Evolutionary conservation across 2,113 vertebrate species (phyloP), one percentile per base, ranked within the genome.

Genomic region (Leucoraja erinaceus): DNA sequence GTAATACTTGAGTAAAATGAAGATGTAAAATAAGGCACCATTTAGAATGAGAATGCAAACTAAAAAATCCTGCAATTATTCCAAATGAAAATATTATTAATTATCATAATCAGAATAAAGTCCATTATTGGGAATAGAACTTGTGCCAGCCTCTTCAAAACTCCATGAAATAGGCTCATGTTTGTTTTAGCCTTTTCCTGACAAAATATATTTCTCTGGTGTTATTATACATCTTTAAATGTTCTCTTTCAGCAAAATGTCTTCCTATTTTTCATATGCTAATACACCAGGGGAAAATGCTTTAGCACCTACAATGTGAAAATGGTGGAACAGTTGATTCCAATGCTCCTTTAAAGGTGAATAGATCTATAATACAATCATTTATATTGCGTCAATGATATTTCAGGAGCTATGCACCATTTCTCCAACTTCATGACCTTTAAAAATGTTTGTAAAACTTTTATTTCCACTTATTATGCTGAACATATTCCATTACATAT

Each of bases 401-500:
- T 99, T 99, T 99, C 98, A 97, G 97, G 96, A 98, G 96, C 97
- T 96, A 96, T 96, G 97, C 96, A 97, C 99, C 99, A 99, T 99
- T 98, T 98, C 98, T 99, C 98, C 99, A 99, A 99, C 99, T 99
- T 99, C 98, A 98, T 98, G 98, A 98, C 98, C 98, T 98, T 99
- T 98, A 99, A 98, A 99, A 98, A 72, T 72, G 99, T 99, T 98
- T 96, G 98, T 97, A 99, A 99, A 99, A 98, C 99, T 99, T 99
- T 98, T 99, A 99, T 99, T 97, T 98, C 98, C 90, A 70, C 97
- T 99, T 98, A 99, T 99, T 99, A 99, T 99, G 98, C 98, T 98
- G 98, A 99, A 99, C 98, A 99, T 98, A 99, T 99, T 99, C 99
- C 98, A 99, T 99, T 99, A 99, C 97, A 97, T 98, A 99, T 99